Base-by-base conservation (phyloP, 2,797 vertebrate species). In the Gila robusta region DNA sequence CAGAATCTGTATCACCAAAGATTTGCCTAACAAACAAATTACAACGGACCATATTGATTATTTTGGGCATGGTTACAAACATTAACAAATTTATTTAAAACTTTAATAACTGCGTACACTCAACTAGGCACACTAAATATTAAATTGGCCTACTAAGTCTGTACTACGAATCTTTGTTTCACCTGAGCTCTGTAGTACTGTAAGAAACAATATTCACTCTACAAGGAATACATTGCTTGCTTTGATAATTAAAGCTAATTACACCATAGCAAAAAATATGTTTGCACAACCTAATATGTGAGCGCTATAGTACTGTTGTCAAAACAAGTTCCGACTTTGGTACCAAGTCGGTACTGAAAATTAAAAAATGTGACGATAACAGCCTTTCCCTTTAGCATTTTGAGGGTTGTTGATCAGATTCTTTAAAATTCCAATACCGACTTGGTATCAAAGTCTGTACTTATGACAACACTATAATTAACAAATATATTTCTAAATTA, bases 1-100 rank as follows among this genome's bases (percentile, higher is more conserved):
- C 81, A 74, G 70, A 83, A 7, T 74, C 32, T 41, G 47, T 62
- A 74, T 83, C 49, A 11, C 37, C 52, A 73, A 73, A 83, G 11
- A 83, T 72, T n/a, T 37, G 2, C 49, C 67, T 70, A 83, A 74
- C 47, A 26, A 73, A 21, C 17, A 54, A 21, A 19, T 1, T 21
- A 7, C 19, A 54, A 21, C 2, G 6, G 17, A 54, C 52, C 19
- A 14, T 52, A 19, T 19, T 54, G 49, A 19, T 9, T 10, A 12
- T 28, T 28, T 28, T 32, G 26, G n/a, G n/a, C n/a, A n/a, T n/a
- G 14, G 72, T 52, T 49, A 62, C 49, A 74, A 49, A 74, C n/a
- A 49, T 73, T 16, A 74, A 52, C 26, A 76, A 32, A 52, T 76
- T 54, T 21, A 19, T 41, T n/a, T 44, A 54, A 64, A 5, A 28